Base-by-base conservation (phyloP, 2,113 vertebrate species). In the Chaetodon auriga region DNA sequence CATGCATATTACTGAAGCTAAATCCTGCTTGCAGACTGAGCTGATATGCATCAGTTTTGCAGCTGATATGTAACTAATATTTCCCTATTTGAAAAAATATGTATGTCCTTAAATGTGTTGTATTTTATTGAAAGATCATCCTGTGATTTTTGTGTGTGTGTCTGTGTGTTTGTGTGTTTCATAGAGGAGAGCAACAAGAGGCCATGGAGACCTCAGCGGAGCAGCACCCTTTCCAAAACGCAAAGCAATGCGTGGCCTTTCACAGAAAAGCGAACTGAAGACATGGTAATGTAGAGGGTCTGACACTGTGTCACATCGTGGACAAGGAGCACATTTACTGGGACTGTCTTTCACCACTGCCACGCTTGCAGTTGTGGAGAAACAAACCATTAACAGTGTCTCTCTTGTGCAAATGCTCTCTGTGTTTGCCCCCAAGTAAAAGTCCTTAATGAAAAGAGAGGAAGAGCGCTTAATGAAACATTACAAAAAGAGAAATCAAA, bases 201-300 rank as follows among this genome's bases (percentile, higher is more conserved):
- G 36, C 74, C 90, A 6, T 94, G 91, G 92, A 92, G 88, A 82
- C 89, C 92, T 54, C 75, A 75, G 16, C 25, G 73, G n/a, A 30
- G 15, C 48, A 55, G 38, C 72, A 79, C 3, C 13, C 2, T n/a
- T n/a, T n/a, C 66, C 46, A 35, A 66, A 78, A 60, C 2, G 5
- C 54, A 73, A 54, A 79, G 71, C n/a, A 35, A 5, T 51, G 1
- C 58, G 25, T 85, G 68, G 18, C 45, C 53, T 1, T 16, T n/a
- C 9, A 30, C 61, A 53, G 49, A 65, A 48, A 65, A 45, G 10
- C 69, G 68, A 51, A 64, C 41, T 49, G 61, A 70, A 81, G 23
- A 36, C 53, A 51, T 38, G 92, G 93, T 94, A 90, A 88, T 3
- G 45, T 57, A 55, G 55, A 15, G 21, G 13, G 8, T 79, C n/a